Evolutionary conservation across 2,113 vertebrate genomes (phyloP), one percentile per base, ranked within the genome.

Genomic region (Nesoenas mayeri): DNA sequence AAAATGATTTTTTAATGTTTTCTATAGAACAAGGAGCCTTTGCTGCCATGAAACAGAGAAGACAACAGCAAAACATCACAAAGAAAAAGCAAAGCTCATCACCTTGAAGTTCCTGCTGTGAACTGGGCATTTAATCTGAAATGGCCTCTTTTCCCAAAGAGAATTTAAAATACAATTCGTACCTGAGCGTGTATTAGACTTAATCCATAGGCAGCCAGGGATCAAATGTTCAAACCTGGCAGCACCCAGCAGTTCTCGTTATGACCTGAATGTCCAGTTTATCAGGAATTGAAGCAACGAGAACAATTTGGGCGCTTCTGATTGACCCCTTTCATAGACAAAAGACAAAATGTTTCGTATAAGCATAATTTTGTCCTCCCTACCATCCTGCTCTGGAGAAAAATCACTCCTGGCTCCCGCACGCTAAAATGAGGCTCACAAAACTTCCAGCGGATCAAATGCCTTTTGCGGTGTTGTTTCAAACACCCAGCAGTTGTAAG

Each of bases 131-230:
- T 88, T 62, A 25, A 89, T 51, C 47, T 42, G 34, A 79, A 95
- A 79, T 0, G 1, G 78, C 22, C 64, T 93, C 72, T 88, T 71
- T 85, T 64, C 57, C 69, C 20, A 58, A 79, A 82, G 47, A 85
- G 25, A 72, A 75, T 77, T 84, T 75, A 50, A 80, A 84, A 85
- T 47, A 53, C 29, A 72, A 7, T 26, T 64, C 72, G 57, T 71
- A 51, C 56, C 64, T 9, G 15, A 66, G 53, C 32, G 8, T 21
- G 11, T 11, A 73, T 89, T 42, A 82, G 26, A 53, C n/a, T 79
- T 91, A 69, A 91, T 84, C 93, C 92, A 93, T 60, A 79, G 89
- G 74, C 73, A 89, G 78, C 54, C 20, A 36, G 25, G n/a, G 56
- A 87, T 85, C 84, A 62, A 53, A 85, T 22, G 73, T 85, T 92